Evolutionary conservation across 2,888 invertebrate genomes (phyloP).

Genomic region (Actias luna): DNA sequence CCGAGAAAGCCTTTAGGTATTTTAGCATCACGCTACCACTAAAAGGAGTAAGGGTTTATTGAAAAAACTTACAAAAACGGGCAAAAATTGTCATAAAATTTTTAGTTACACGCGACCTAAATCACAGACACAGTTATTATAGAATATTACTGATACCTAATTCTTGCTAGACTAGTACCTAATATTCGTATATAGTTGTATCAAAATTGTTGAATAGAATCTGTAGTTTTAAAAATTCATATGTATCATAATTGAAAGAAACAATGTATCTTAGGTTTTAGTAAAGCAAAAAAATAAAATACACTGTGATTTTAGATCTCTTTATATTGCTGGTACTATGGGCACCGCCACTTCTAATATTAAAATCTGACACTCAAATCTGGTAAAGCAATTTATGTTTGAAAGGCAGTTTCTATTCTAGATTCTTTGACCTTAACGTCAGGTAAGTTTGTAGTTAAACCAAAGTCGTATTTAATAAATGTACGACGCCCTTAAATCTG

Average conservation of each 20-base stretch:
- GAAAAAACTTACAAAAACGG: too few relatives aligned
- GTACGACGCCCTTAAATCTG: background rate
- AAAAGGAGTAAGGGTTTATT: too few relatives aligned
- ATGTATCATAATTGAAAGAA: too few relatives aligned
- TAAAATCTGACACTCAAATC: background rate
- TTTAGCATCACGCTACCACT: too few relatives aligned
- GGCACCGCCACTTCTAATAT: background rate
- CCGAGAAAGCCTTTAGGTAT: too few relatives aligned
- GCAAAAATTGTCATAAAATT: too few relatives aligned
- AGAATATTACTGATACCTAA: too few relatives aligned
- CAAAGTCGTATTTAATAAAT: background rate
- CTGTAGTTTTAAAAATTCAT: too few relatives aligned
- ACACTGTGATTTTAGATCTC: background rate
- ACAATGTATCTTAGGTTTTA: background rate
- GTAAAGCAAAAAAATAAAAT: background rate
- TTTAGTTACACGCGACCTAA: too few relatives aligned
- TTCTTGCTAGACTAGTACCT: too few relatives aligned
- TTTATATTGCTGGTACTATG: background rate
- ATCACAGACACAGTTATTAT: too few relatives aligned
- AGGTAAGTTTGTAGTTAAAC: background rate
- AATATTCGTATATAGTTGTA: background rate
- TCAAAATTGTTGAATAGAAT: background rate
- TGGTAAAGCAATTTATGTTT: background rate
- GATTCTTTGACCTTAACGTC: too few relatives aligned
- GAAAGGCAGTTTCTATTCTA: background rate